These are phyloP conservation scores for Sphinx pinastri DNA, from an alignment of 2,888 invertebrate genomes.

Conservation along the genomic window DNA sequence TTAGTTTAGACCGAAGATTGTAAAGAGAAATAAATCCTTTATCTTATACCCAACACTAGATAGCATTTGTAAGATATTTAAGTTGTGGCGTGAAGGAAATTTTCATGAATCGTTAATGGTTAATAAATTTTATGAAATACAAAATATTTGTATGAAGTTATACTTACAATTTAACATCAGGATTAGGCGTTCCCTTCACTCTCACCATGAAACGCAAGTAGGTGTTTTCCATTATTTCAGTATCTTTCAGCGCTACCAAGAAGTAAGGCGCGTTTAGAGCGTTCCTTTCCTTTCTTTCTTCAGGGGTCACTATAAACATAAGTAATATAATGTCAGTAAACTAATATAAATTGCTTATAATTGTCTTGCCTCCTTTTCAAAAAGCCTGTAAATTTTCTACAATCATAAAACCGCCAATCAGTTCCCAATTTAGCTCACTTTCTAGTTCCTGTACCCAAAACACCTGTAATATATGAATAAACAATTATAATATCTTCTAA, in stretches of 20 bases:
- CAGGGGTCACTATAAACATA: constrained; percentile 85
- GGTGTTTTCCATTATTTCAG: constrained; percentile 93
- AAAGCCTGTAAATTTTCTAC: neutral
- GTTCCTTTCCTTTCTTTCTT: constrained; percentile 87
- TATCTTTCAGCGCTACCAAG: constrained; percentile 92
- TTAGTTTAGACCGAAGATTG: neutral
- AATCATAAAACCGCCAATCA: neutral
- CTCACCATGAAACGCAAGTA: constrained; percentile 95
- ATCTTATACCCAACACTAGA: too few species aligned
- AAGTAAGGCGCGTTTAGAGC: constrained; percentile 92
- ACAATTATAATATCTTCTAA: neutral
- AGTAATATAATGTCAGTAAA: neutral
- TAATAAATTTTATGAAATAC: too few species aligned
- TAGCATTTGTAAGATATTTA: too few species aligned
- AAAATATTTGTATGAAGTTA: neutral
- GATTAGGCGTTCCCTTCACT: constrained; percentile 94
- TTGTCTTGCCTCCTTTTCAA: neutral
- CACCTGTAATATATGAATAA: constrained; percentile 9
- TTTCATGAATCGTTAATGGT: too few species aligned
- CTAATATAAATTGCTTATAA: neutral
- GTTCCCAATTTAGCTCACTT: neutral
- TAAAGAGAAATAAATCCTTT: too few species aligned
- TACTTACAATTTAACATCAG: constrained; percentile 95
- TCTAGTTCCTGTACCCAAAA: neutral
- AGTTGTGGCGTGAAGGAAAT: too few species aligned